phyloP scores from a whole-genome alignment of 2,797 vertebrate genomes.

The Enteromius trimaculatus region DNA sequence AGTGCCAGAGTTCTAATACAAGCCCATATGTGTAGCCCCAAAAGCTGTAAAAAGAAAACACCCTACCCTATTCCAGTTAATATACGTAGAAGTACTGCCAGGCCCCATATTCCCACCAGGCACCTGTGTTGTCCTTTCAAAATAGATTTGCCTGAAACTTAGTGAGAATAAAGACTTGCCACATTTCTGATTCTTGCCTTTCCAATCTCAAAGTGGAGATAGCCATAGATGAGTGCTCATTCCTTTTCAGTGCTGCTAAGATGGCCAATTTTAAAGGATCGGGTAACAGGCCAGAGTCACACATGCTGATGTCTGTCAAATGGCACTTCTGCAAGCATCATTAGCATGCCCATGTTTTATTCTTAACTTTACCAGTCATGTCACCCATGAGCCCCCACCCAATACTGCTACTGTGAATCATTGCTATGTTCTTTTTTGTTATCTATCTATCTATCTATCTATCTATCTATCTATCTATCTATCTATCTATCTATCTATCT shows the following conservation, averaged over 20 bases:
- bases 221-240: constrained; percentile 79
- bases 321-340: constrained; percentile 85
- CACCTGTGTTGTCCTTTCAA: background rate
- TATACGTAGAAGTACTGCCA: background rate
- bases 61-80: background rate
- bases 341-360: constrained; percentile 79
- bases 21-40: constrained; percentile 17
- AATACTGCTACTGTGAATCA: constrained; percentile 41
- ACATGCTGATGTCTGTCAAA: constrained; percentile 98
- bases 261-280: constrained; percentile 84
- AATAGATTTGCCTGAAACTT: constrained; percentile 28
- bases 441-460: background rate
- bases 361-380: constrained; percentile 75
- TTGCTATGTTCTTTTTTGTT: background rate
- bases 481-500: background rate
- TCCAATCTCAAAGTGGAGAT: constrained; percentile 79
- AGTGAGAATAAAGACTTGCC: constrained; percentile 31
- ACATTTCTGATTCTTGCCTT: constrained; percentile 66
- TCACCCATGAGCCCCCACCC: constrained; percentile 59
- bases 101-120: background rate
- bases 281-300: constrained; percentile 80
- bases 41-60: constrained; percentile 2
- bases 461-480: background rate
- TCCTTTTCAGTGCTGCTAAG: constrained; percentile 83
- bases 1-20: constrained; percentile 15